Evolutionary conservation across 2,113 vertebrate genomes (phyloP).

Genomic region (Upupa epops): DNA sequence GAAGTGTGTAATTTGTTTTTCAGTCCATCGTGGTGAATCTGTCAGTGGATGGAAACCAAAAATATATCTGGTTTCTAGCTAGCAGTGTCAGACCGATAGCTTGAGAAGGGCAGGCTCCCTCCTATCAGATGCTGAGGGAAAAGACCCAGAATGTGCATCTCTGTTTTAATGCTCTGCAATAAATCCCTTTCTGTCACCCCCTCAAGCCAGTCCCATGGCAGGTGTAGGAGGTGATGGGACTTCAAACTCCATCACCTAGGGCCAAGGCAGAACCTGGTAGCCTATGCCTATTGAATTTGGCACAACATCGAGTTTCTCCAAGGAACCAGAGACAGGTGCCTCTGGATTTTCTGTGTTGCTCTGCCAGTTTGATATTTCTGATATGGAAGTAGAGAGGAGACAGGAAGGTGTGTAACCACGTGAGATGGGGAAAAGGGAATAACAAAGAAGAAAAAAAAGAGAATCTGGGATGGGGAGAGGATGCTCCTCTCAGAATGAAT

Average conservation of each 20-base stretch:
- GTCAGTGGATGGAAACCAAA: background rate
- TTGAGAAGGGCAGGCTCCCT: background rate
- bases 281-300: background rate
- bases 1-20: background rate
- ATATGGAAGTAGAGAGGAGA: background rate
- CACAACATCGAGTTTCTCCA: background rate
- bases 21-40: background rate
- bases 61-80: background rate
- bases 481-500: background rate
- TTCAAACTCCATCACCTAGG: fast-evolving
- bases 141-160: background rate
- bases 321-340: background rate
- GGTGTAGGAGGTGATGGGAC: background rate
- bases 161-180: background rate
- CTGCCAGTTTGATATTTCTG: background rate
- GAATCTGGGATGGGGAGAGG: background rate
- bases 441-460: background rate
- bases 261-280: background rate
- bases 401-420: background rate
- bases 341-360: background rate
- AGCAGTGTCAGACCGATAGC: background rate
- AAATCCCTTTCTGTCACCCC: background rate
- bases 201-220: background rate
- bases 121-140: background rate
- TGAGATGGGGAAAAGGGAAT: background rate